Evolutionary conservation across 2,797 vertebrate species (phyloP), one percentile per base, ranked within the genome.

Genomic region (Sebastes taczanowskii): DNA sequence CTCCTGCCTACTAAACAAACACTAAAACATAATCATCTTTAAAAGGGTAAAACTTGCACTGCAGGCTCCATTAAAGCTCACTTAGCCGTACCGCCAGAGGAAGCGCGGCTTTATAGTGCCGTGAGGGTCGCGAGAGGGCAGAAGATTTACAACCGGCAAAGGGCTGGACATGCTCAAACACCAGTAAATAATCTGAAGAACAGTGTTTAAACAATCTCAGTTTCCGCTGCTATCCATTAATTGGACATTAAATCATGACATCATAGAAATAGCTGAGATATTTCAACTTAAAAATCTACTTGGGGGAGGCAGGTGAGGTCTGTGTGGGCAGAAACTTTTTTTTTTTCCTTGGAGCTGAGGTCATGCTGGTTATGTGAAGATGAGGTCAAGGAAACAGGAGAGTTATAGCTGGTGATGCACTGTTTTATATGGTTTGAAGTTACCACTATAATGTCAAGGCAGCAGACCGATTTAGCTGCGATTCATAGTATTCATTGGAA

Each of bases 211-310:
- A 91, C 87, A 85, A 88, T 87, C 88, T 83, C 71, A 34, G 82
- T 82, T 88, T 82, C 71, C 67, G 52, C 66, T 38, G 80, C 69
- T 76, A 86, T 74, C 89, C 86, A 80, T 89, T 94, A 93, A 94
- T 93, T 89, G 86, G 74, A 86, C 81, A 83, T 91, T 92, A 92
- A 94, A 92, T 94, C 87, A 93, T 94, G 90, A 93, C 93, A 92
- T 94, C 92, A 93, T 94, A 86, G 89, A 93, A 92, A 93, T 86
- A 82, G 83, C 82, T 82, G 42, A 83, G 82, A 91, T 93, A 88
- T 89, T 92, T 91, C 80, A 85, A 71, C 71, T 74, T 75, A 69
- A 78, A 86, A 75, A 82, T 88, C 71, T 80, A 18, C 81, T 74
- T 27, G 29, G 62, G 74, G 68, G 80, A 83, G 80, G 82, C 56